Evolutionary conservation across 2,113 vertebrate species (phyloP).

Genomic region (Halichoeres trimaculatus): DNA sequence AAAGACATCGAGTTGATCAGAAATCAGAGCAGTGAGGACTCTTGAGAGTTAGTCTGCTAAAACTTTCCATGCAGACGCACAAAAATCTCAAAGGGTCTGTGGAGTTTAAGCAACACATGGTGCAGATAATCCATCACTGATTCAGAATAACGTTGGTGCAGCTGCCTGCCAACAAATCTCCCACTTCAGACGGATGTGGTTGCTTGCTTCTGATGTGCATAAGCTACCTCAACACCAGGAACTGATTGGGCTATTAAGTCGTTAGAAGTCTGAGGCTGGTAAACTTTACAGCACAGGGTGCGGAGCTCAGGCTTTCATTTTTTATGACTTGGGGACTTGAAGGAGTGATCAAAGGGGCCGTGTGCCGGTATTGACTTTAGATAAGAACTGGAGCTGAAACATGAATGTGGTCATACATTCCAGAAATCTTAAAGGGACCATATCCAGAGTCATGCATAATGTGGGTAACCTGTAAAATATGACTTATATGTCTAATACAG

Average conservation of each 20-base stretch:
- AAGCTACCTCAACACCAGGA: constrained; percentile 31
- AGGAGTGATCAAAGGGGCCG: constrained; percentile 67
- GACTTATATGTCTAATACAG: background rate
- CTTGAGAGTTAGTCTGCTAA: background rate
- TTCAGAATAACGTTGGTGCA: constrained; percentile 10
- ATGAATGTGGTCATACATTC: constrained; percentile 28
- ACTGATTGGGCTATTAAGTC: constrained; percentile 41
- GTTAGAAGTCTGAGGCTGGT: constrained; percentile 34
- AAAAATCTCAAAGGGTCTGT: background rate
- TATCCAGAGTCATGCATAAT: background rate
- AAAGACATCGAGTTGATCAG: too few relatives aligned
- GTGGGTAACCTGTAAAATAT: background rate
- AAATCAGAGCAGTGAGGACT: too few relatives aligned
- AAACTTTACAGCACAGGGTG: constrained; percentile 55
- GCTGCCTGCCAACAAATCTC: constrained; percentile 29
- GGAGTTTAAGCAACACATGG: background rate
- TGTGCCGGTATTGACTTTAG: constrained; percentile 58
- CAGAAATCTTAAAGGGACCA: constrained; percentile 7
- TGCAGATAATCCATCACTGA: background rate
- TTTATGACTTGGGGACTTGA: constrained; percentile 58
- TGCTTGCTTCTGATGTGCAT: constrained; percentile 39
- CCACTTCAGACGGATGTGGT: constrained; percentile 29
- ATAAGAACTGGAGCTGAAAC: constrained; percentile 42
- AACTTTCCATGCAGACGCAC: background rate
- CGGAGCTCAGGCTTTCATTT: constrained; percentile 42